phyloP scores from a whole-genome alignment of 2,113 vertebrate species.

The Cariama cristata region DNA sequence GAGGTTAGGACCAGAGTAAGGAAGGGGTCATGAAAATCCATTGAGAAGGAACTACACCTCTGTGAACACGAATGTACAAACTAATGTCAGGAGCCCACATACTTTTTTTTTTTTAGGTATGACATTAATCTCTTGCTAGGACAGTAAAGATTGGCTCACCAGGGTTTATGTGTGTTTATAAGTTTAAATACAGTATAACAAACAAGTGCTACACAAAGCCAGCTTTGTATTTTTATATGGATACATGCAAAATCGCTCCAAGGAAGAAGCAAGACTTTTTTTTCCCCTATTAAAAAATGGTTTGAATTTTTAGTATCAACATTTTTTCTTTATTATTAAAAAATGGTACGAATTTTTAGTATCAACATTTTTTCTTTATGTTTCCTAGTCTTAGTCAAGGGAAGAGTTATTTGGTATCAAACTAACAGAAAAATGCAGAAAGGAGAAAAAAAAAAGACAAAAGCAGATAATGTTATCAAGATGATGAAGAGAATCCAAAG shows the following conservation, averaged over 20 bases:
- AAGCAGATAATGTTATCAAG: neutral
- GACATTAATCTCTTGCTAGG: neutral
- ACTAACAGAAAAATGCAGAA: neutral
- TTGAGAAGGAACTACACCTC: neutral
- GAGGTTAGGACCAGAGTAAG: neutral
- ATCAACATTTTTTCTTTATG: neutral
- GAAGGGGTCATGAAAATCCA: neutral
- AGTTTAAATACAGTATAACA: neutral
- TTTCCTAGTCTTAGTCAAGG: neutral
- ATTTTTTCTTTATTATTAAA: neutral
- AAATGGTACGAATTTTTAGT: neutral
- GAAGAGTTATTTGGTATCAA: neutral
- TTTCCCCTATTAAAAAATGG: neutral
- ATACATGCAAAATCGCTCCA: neutral
- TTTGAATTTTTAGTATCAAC: neutral
- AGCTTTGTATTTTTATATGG: neutral
- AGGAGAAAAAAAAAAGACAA: neutral
- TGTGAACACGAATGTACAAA: neutral
- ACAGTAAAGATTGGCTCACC: neutral
- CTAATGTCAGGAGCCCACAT: neutral
- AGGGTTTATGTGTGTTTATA: neutral
- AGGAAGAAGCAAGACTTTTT: neutral
- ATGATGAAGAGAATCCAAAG: neutral
- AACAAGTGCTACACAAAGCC: neutral
- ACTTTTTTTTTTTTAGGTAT: neutral